Conservation (phyloP, 2,888 invertebrate genomes). For the Eupithecia subfuscata region DNA sequence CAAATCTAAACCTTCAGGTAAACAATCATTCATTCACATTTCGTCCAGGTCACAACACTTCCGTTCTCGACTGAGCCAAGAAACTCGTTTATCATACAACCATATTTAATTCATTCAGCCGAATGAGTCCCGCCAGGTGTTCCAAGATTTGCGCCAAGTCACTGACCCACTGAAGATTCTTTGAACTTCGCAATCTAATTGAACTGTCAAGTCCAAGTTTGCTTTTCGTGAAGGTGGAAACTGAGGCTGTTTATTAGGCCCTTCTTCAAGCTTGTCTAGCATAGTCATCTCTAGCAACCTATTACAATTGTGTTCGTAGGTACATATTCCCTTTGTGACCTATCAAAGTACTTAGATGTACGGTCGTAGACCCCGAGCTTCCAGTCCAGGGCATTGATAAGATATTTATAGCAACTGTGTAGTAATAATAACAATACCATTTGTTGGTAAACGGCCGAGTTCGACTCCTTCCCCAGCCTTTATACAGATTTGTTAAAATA, state of each 20-base stretch:
- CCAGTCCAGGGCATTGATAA: slow-evolving; percentile 26
- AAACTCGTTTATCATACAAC: slow-evolving; percentile 7
- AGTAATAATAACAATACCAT: slow-evolving; percentile 10
- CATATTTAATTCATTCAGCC: not conserved
- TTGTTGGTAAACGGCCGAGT: slow-evolving; percentile 16
- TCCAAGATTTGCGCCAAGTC: slow-evolving; percentile 2
- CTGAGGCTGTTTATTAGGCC: not conserved
- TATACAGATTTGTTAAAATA: not conserved
- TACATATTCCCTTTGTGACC: not conserved
- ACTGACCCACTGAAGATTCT: slow-evolving; percentile 8
- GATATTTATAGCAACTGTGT: slow-evolving; percentile 26
- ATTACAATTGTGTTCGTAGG: not conserved
- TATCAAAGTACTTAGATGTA: not conserved
- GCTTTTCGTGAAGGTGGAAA: not conserved
- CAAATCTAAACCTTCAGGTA: not conserved
- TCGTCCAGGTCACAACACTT: slow-evolving; percentile 11
- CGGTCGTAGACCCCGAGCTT: slow-evolving; percentile 30
- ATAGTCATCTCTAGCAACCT: not conserved
- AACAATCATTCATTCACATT: slow-evolving; percentile 8
- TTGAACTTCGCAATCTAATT: not conserved
- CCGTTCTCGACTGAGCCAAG: slow-evolving; percentile 5
- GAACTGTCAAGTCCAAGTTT: not conserved
- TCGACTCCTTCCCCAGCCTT: not conserved
- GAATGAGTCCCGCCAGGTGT: slow-evolving; percentile 9
- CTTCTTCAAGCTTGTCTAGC: too few species aligned